phyloP scores from a whole-genome alignment of 2,888 invertebrate genomes.

The Polydrusus cervinus region DNA sequence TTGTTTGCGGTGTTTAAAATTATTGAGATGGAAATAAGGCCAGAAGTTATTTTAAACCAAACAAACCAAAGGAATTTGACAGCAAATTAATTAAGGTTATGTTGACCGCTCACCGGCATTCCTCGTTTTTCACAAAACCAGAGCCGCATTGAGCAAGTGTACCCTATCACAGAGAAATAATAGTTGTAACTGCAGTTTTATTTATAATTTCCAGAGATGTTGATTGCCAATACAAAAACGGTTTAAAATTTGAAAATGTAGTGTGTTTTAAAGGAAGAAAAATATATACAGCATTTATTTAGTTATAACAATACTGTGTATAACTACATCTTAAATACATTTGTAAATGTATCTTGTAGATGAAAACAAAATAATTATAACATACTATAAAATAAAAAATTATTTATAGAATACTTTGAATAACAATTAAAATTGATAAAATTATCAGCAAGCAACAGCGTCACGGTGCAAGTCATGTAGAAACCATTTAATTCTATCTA shows the following conservation, averaged over 20 bases:
- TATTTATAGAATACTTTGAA: not conserved
- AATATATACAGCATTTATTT: not conserved
- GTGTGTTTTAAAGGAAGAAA: too few relatives aligned
- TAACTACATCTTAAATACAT: not conserved
- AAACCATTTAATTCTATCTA: not conserved
- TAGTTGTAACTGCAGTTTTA: too few relatives aligned
- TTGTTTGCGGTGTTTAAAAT: not conserved
- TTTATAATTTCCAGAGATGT: not conserved
- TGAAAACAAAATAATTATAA: not conserved
- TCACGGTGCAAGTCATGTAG: not conserved
- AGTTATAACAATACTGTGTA: constrained; percentile 1
- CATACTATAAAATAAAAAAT: too few relatives aligned
- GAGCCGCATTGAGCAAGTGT: too few relatives aligned
- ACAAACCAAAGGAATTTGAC: not conserved
- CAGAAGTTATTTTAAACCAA: not conserved
- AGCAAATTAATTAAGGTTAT: not conserved
- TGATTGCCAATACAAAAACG: not conserved
- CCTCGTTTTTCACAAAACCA: too few relatives aligned
- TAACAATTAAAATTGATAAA: not conserved
- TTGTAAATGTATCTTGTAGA: not conserved
- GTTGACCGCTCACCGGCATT: not conserved
- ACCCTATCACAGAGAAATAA: too few relatives aligned
- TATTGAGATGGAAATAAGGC: not conserved
- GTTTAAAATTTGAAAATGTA: too few relatives aligned
- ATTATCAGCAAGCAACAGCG: too few relatives aligned